Evolutionary conservation across 2,797 vertebrate species (phyloP), one percentile per base, ranked within the genome.

Genomic region (Pipistrellus kuhlii): DNA sequence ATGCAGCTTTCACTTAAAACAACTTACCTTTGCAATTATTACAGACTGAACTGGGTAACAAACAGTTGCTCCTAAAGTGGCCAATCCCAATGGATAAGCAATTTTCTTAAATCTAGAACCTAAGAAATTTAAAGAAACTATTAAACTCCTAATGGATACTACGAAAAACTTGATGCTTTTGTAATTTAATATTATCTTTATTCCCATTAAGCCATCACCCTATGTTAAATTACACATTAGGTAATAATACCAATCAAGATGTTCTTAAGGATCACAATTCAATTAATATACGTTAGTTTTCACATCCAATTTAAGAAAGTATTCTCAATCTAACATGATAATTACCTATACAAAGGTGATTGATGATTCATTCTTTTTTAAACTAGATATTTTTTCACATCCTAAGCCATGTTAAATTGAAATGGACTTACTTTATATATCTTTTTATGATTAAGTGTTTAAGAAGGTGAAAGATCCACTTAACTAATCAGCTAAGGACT

Each of bases 1-100:
- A 96, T n/a, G 15, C n/a, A 87, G 30, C 4, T 75, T 87, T 87
- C 48, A 66, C 14, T 77, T 83, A 51, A 83, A 77, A 88, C 53
- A 96, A 88, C 96, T 97, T 97, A 99, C 99, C 99, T 99, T 99
- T 48, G 99, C 97, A 93, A 99, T 84, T 73, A 98, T 94, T 96
- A 99, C 98, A 1, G 99, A 98, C 86, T 99, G 99, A 84, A 98
- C 98, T 5, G 99, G 99, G 96, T 99, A 99, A 97, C 99, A 99
- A 91, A 99, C 97, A 3, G 98, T 98, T 21, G 98, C 97, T 71
- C 98, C 99, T 64, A 98, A 97, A 83, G 98, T 66, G 89, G 98
- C 98, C 97, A 99, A 97, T 84, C 99, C 98, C 97, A 99, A 5
- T 0, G 99, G 98, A 96, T 99, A 98, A 23, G 91, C 97, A 53